phyloP scores from a whole-genome alignment of 2,113 vertebrate species.

The Orcinus orca region DNA sequence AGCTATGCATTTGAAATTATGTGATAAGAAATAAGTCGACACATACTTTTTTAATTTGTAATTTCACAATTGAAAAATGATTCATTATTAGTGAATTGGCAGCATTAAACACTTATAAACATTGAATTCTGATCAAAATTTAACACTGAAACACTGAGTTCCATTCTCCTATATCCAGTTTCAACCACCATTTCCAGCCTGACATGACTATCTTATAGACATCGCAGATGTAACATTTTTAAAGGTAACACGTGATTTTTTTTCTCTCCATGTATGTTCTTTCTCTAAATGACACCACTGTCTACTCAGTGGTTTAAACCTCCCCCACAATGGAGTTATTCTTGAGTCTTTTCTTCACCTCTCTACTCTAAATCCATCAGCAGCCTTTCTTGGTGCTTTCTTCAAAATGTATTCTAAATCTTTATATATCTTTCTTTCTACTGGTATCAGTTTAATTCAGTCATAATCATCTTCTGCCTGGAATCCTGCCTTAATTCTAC shows the following conservation, averaged over 20 bases:
- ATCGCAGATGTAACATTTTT: not conserved
- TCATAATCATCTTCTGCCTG: not conserved
- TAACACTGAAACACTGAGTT: not conserved
- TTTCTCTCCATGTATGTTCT: not conserved
- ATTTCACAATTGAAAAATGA: not conserved
- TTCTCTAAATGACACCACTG: not conserved
- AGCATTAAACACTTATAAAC: not conserved
- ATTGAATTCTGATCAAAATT: not conserved
- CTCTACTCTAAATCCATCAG: not conserved
- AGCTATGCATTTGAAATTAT: not conserved
- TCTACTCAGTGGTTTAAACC: not conserved
- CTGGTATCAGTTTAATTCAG: not conserved
- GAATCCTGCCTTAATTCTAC: not conserved
- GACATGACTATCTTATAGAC: not conserved
- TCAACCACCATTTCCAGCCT: not conserved
- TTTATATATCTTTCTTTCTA: not conserved
- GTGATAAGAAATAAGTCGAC: not conserved
- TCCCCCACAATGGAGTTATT: not conserved
- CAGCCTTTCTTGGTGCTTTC: not conserved
- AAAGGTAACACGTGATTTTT: not conserved
- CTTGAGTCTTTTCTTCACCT: not conserved
- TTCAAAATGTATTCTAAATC: not conserved
- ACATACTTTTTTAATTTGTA: not conserved
- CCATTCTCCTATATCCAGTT: not conserved
- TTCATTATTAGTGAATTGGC: not conserved